Evolutionary conservation across 2,113 vertebrate species (phyloP).

Genomic region (Gasterosteus nipponicus): DNA sequence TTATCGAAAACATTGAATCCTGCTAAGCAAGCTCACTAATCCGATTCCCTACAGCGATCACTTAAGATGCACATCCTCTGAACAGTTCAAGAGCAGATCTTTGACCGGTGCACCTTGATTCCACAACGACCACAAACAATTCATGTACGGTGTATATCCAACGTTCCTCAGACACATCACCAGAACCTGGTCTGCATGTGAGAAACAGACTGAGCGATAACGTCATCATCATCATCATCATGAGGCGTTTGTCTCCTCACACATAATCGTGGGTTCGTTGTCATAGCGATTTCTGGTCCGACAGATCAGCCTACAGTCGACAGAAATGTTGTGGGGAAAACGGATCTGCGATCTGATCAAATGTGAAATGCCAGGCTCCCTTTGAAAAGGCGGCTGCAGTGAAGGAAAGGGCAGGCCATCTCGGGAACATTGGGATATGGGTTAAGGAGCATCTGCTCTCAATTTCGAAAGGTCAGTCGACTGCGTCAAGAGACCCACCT

Average conservation of each 20-base stretch:
- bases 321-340: conserved; percentile 10
- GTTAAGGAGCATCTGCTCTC: conserved; percentile 42
- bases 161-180: not conserved
- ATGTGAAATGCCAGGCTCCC: conserved; percentile 49
- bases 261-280: not conserved
- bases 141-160: not conserved
- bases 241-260: not conserved
- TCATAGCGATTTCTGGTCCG: not conserved
- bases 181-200: not conserved
- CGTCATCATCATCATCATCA: not conserved
- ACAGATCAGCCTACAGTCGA: conserved; percentile 15
- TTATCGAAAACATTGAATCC: conserved; percentile 34
- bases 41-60: conserved; percentile 27
- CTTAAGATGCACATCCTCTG: conserved; percentile 31
- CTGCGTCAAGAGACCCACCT: conserved; percentile 20
- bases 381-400: conserved; percentile 37
- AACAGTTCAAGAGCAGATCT: conserved; percentile 8
- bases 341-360: conserved; percentile 1
- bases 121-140: conserved; percentile 1
- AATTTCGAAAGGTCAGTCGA: conserved; percentile 52
- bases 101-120: not conserved
- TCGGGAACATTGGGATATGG: conserved; percentile 35
- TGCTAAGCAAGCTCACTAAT: conserved; percentile 16
- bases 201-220: not conserved
- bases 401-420: conserved; percentile 27